phyloP scores from a whole-genome alignment of 1,140 invertebrate species.

The Orussus abietinus region DNA sequence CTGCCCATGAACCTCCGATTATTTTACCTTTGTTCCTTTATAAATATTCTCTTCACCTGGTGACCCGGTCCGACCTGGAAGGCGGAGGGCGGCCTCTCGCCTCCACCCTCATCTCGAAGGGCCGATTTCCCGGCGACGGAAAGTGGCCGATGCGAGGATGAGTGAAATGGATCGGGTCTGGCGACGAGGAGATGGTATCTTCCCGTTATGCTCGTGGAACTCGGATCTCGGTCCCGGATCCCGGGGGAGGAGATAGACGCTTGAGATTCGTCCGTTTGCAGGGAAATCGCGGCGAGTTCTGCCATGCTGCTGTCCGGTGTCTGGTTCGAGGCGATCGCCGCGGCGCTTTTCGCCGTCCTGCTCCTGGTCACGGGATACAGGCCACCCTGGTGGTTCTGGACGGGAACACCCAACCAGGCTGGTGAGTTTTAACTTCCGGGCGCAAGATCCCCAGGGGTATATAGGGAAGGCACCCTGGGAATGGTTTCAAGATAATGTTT shows the following conservation, averaged over 20 bases:
- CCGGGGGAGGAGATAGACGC: slow-evolving; percentile 2
- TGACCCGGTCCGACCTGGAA: no score
- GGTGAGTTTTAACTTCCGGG: no score
- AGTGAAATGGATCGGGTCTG: neutral
- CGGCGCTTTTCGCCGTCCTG: slow-evolving; percentile 34
- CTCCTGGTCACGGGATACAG: slow-evolving; percentile 38
- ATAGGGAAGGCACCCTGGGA: no score
- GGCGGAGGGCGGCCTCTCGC: no score
- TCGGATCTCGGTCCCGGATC: neutral
- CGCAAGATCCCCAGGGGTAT: no score
- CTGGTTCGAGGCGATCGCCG: slow-evolving; percentile 41
- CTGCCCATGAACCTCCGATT: no score
- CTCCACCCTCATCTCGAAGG: no score
- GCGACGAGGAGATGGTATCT: neutral
- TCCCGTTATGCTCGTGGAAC: neutral
- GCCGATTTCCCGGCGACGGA: no score
- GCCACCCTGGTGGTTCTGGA: slow-evolving; percentile 44
- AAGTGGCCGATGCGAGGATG: slow-evolving; percentile 3
- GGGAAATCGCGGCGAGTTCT: slow-evolving; percentile 16
- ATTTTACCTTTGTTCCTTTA: no score
- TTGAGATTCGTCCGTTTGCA: slow-evolving; percentile 10
- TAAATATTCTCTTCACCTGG: no score
- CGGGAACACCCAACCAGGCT: slow-evolving; percentile 21
- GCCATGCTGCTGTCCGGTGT: slow-evolving; percentile 33
- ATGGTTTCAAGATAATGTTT: no score